These are phyloP conservation scores for Gymnothorax reevesii DNA, from an alignment of 2,797 vertebrate species.

Conservation along the genomic window DNA sequence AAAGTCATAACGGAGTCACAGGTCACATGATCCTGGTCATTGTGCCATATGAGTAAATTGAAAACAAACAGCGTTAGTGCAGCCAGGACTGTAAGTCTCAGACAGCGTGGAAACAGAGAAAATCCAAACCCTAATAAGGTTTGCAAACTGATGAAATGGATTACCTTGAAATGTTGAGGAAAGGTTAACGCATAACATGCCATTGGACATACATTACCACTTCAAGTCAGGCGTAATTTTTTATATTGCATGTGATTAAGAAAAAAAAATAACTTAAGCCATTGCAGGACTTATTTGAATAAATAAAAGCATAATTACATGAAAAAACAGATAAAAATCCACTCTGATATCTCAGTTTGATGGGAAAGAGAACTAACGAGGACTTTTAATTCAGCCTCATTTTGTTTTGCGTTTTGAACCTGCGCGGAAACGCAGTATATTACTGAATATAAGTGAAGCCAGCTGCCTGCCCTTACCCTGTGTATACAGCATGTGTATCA, in stretches of 20 bases:
- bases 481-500: neutral
- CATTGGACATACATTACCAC: neutral
- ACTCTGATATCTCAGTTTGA: neutral
- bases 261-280: neutral
- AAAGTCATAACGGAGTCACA: neutral
- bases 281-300: too few relatives aligned
- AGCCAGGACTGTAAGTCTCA: neutral
- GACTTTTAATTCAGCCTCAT: neutral
- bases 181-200: neutral
- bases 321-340: neutral
- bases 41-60: neutral
- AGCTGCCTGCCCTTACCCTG: neutral
- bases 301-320: too few relatives aligned
- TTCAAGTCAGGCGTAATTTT: neutral
- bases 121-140: neutral
- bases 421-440: neutral
- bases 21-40: neutral
- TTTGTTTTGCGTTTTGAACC: constrained; percentile 8
- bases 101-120: neutral
- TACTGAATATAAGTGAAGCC: neutral
- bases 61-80: neutral
- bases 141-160: neutral
- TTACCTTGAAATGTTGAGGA: neutral
- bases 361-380: neutral
- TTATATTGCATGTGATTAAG: neutral